Evolutionary conservation across 2,797 vertebrate species (phyloP).

Genomic region (Anguilla megastoma): DNA sequence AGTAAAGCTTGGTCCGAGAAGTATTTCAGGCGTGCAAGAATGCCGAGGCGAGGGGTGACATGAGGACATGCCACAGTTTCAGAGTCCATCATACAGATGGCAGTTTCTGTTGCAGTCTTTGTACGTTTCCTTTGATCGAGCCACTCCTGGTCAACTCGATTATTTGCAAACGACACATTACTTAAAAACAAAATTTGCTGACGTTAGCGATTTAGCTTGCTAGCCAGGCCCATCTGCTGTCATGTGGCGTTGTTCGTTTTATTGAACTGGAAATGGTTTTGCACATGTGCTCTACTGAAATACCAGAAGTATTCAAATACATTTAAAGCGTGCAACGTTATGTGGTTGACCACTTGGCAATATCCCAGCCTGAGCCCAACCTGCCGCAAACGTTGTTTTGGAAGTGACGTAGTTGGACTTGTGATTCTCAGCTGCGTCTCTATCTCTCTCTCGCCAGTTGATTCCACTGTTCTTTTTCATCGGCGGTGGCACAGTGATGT

Average conservation of each 20-base stretch:
- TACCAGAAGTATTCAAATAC: too few relatives aligned
- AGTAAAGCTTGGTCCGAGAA: too few relatives aligned
- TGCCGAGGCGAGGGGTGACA: too few relatives aligned
- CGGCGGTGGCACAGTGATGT: slow-evolving; percentile 79
- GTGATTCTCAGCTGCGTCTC: neutral
- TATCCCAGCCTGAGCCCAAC: too few relatives aligned
- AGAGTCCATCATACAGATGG: neutral
- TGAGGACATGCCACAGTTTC: neutral
- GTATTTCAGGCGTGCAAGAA: too few relatives aligned
- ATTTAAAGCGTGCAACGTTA: too few relatives aligned
- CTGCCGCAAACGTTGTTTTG: too few relatives aligned
- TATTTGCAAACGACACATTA: neutral
- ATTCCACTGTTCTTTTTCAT: slow-evolving; percentile 90
- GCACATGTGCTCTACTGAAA: too few relatives aligned
- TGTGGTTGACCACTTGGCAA: too few relatives aligned
- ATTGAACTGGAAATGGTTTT: too few relatives aligned
- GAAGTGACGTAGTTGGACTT: neutral
- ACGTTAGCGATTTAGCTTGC: neutral
- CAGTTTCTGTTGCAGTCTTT: neutral
- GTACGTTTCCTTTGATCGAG: neutral
- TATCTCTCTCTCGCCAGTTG: slow-evolving; percentile 68
- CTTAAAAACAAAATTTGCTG: neutral
- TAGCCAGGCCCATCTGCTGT: neutral
- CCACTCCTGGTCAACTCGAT: neutral
- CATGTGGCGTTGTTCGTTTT: too few relatives aligned